Evolutionary conservation across 2,113 vertebrate species (phyloP).

Genomic region (Lagopus muta): DNA sequence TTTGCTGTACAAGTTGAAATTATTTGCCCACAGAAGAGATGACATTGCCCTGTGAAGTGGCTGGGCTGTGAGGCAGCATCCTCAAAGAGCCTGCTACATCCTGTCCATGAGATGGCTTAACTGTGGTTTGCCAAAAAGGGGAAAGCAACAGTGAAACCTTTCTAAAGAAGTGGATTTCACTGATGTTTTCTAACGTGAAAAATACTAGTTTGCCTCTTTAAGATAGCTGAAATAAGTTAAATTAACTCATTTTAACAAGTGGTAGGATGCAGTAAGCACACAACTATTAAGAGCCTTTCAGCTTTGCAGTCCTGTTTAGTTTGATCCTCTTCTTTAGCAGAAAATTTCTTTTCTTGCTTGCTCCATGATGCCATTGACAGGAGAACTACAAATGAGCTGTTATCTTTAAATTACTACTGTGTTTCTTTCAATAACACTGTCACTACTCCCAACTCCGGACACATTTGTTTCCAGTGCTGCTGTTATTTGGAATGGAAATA

Average conservation of each 20-base stretch:
- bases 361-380: background rate
- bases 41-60: background rate
- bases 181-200: background rate
- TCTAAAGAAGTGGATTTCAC: background rate
- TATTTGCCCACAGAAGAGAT: background rate
- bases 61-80: background rate
- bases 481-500: background rate
- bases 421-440: background rate
- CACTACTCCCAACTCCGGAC: background rate
- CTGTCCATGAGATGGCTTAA: background rate
- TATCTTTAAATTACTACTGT: background rate
- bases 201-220: background rate
- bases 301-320: background rate
- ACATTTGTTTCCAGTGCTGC: background rate
- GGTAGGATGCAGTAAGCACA: background rate
- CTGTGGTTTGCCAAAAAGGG: background rate
- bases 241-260: background rate
- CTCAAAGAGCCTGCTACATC: background rate
- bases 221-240: background rate
- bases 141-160: background rate
- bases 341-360: background rate
- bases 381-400: background rate
- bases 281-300: background rate
- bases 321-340: background rate
- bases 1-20: background rate